phyloP scores from a whole-genome alignment of 2,888 invertebrate species.

The Apomyelois bistriatella region DNA sequence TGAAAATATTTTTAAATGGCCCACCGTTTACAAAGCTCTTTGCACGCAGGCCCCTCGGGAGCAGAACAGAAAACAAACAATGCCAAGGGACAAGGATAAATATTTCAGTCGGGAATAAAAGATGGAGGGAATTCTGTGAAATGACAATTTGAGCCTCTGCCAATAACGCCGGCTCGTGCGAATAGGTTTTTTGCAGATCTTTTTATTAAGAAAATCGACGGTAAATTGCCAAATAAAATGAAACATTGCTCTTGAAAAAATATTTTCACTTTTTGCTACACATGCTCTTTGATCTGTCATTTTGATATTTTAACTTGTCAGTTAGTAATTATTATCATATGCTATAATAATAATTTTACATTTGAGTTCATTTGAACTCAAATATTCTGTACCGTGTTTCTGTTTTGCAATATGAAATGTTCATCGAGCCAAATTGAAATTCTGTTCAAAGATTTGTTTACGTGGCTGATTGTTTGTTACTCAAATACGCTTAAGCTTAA shows the following conservation, averaged over 20 bases:
- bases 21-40: constrained; percentile 21
- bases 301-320: background rate
- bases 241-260: constrained; percentile 12
- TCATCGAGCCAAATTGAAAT: too few relatives aligned
- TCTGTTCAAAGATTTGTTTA: too few relatives aligned
- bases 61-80: constrained; percentile 27
- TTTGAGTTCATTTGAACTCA: background rate
- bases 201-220: constrained; percentile 9
- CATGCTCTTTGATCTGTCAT: background rate
- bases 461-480: too few relatives aligned
- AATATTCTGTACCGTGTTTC: too few relatives aligned
- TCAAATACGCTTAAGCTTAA: too few relatives aligned
- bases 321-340: background rate
- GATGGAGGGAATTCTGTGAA: constrained; percentile 1
- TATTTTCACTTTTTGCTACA: constrained; percentile 13
- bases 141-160: constrained; percentile 6
- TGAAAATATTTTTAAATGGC: constrained; percentile 41
- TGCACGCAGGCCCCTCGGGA: constrained; percentile 17
- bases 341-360: background rate
- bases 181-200: constrained; percentile 5
- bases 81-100: constrained; percentile 17
- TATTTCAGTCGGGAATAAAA: constrained; percentile 15
- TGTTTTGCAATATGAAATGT: too few relatives aligned
- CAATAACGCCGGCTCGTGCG: constrained; percentile 7
- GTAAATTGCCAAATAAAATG: constrained; percentile 18